Conservation (phyloP, 2,113 vertebrate genomes). For the Lasiurus cinereus region DNA sequence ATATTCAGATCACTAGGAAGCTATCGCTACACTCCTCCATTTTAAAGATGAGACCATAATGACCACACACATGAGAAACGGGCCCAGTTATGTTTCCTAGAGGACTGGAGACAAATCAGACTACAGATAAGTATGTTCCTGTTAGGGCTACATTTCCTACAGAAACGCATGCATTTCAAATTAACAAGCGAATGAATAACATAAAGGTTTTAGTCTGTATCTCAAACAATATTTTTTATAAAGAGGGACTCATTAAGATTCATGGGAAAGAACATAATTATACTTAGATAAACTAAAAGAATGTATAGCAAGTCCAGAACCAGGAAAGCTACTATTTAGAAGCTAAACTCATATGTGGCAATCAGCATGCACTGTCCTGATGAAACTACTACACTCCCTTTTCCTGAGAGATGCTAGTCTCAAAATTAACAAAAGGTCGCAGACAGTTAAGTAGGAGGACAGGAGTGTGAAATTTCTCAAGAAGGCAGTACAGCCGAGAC, state of each 20-base stretch:
- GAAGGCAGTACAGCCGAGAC: not conserved
- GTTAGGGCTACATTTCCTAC: not conserved
- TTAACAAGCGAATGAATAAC: not conserved
- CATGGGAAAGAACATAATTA: not conserved
- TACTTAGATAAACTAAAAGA: not conserved
- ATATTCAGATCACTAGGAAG: not conserved
- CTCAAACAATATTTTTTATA: not conserved
- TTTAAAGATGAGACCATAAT: not conserved
- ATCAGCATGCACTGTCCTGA: not conserved
- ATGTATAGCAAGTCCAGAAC: not conserved
- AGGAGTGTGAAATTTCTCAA: not conserved
- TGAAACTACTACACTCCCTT: not conserved
- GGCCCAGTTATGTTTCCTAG: not conserved
- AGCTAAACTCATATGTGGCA: not conserved
- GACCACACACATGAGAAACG: not conserved
- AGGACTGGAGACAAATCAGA: not conserved
- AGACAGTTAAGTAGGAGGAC: not conserved
- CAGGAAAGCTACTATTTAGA: not conserved
- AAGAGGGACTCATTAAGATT: not conserved
- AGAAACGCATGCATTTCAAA: not conserved
- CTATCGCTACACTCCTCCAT: not conserved
- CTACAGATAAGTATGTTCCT: not conserved
- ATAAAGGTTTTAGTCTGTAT: not conserved
- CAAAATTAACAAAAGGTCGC: not conserved
- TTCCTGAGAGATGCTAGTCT: not conserved